phyloP scores from a whole-genome alignment of 2,888 invertebrate species.

The Zonitis immaculata region DNA sequence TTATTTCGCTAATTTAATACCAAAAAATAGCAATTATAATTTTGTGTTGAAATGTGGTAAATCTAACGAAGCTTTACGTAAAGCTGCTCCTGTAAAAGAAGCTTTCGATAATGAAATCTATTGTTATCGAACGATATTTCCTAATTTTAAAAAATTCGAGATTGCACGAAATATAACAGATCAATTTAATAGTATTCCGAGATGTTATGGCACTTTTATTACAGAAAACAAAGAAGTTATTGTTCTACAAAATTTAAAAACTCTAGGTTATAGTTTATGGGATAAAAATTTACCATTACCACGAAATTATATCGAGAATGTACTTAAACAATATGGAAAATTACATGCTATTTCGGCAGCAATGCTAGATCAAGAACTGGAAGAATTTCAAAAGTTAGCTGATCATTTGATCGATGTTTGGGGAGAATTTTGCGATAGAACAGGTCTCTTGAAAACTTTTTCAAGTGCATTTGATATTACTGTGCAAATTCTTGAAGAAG shows the following conservation, averaged over 20 bases:
- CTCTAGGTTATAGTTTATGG: slow-evolving; percentile 23
- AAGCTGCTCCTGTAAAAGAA: background rate
- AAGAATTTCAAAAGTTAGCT: slow-evolving; percentile 18
- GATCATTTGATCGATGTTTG: background rate
- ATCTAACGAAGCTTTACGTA: slow-evolving; percentile 1
- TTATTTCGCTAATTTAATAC: slow-evolving; percentile 1
- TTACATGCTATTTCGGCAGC: background rate
- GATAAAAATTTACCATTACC: slow-evolving; percentile 27
- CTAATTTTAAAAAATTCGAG: slow-evolving; percentile 7
- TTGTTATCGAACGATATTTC: slow-evolving; percentile 3
- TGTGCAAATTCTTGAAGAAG: background rate
- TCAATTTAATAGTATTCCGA: slow-evolving; percentile 6
- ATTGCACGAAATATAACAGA: background rate
- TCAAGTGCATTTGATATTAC: background rate
- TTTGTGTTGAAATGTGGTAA: slow-evolving; percentile 12
- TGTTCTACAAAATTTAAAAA: slow-evolving; percentile 27
- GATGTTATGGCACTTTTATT: slow-evolving; percentile 6
- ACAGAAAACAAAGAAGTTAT: background rate
- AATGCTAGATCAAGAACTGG: background rate
- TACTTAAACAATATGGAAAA: slow-evolving; percentile 27
- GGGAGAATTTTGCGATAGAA: background rate
- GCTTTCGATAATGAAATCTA: slow-evolving; percentile 9
- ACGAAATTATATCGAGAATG: slow-evolving; percentile 29
- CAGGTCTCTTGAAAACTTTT: background rate
- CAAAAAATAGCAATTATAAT: background rate